phyloP scores from a whole-genome alignment of 2,888 invertebrate species.

The Arrhopalites spinosus region DNA sequence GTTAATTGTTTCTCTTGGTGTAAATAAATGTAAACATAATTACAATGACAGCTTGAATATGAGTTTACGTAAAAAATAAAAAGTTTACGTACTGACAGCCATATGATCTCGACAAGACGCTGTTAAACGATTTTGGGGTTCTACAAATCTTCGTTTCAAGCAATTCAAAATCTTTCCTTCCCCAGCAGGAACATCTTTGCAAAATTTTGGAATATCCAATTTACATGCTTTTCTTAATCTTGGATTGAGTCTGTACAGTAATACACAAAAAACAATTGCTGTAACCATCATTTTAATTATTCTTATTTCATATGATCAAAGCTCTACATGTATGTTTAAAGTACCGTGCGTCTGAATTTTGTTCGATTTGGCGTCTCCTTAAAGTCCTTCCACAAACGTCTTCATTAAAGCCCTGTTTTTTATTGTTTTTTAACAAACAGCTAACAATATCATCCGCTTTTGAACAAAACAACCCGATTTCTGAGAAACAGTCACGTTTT shows the following conservation, averaged over 20 bases:
- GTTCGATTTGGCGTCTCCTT: constrained; percentile 86
- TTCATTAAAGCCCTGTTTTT: constrained; percentile 67
- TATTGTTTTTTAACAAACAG: constrained; percentile 45
- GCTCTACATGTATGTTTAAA: too few species aligned
- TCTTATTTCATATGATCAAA: too few species aligned
- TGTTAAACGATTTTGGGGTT: constrained; percentile 41
- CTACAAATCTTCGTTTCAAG: constrained; percentile 49
- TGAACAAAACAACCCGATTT: constrained; percentile 82
- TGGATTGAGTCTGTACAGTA: constrained; percentile 39
- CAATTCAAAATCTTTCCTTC: constrained; percentile 52
- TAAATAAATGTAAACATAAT: too few species aligned
- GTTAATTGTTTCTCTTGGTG: too few species aligned
- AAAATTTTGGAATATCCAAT: constrained; percentile 78
- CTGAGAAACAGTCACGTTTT: constrained; percentile 79
- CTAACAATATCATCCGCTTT: constrained; percentile 42
- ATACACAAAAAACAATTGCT: not conserved
- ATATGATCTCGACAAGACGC: constrained; percentile 80
- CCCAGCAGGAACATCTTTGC: constrained; percentile 62
- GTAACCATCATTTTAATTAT: too few species aligned
- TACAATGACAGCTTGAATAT: too few species aligned
- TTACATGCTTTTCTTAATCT: constrained; percentile 77
- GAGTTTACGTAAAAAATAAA: too few species aligned
- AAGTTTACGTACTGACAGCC: too few species aligned
- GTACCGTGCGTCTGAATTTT: constrained; percentile 64
- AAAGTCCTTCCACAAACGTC: constrained; percentile 81